Evolutionary conservation across 2,797 vertebrate genomes (phyloP), one percentile per base, ranked within the genome.

Genomic region (Enteromius fasciolatus): DNA sequence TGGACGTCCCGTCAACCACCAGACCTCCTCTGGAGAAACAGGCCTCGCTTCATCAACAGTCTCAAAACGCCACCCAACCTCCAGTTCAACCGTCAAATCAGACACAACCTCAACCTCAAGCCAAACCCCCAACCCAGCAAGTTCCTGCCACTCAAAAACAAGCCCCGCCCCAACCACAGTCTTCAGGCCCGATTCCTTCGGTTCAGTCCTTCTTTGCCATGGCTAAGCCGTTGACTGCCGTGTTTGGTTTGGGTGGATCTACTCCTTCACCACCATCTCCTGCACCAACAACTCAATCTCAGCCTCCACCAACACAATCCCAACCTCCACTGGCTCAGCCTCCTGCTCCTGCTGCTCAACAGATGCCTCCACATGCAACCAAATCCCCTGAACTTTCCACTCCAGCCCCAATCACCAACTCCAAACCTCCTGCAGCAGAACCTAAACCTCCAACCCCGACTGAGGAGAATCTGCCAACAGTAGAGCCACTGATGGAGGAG

Each of bases 201-300:
- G 93, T 94, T 70, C 91, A 93, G 0, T 95, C 94, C 78, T 95
- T 95, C 89, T 95, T 95, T 82, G 94, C 94, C 50, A 95, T 95
- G 94, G 93, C 94, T 75, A 95, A 95, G 81, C 94, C 94, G 23
- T 85, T 95, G 25, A 94, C 94, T 59, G 94, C 93, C 31, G 94
- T 95, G 85, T 92, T 92, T 20, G 94, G 94, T 8, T 75, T 95
- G 82, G 94, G 93, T 61, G 94, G 93, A 23, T 92, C 72, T 92
- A 94, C 89, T 87, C 93, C 81, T 92, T 91, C 54, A 88, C 91
- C 79, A n/a, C 81, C 44, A 90, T 92, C 85, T 91, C 93, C 82
- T 75, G 83, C 9, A 52, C 90, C 66, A 89, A 90, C 75, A 85
- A 54, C 93, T 78, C 91, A 93, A 18, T 88, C 91, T 68, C 91